A percentile compares a stretch with the other conserved stretches of the same genome.
These are phyloP conservation scores for Xenus cinereus DNA, from an alignment of 2,113 vertebrate species.

Conservation along the genomic window DNA sequence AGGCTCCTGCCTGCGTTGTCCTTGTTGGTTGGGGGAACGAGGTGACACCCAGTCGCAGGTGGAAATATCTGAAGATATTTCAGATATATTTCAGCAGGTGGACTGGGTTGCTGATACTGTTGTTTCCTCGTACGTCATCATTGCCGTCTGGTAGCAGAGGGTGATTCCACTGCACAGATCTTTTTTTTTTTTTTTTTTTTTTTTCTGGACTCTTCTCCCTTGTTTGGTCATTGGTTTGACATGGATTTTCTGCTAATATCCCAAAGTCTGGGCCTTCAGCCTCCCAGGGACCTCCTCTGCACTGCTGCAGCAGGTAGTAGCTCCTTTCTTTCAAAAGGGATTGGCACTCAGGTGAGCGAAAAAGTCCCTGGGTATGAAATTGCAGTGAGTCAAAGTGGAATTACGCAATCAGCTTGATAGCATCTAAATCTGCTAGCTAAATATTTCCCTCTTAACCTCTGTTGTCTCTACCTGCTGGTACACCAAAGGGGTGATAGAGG, in stretches of 20 bases:
- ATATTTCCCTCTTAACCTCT: constrained; percentile 49
- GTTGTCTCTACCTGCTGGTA: constrained; percentile 50
- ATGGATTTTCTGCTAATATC: not conserved
- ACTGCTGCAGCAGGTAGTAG: not conserved
- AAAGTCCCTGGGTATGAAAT: constrained; percentile 17
- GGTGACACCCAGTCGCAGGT: not conserved
- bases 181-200: not conserved
- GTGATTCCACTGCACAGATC: accelerated
- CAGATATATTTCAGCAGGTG: not conserved
- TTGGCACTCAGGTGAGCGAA: not conserved
- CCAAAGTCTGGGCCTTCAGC: not conserved
- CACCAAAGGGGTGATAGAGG: constrained; percentile 33
- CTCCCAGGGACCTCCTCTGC: not conserved
- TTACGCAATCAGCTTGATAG: constrained; percentile 37
- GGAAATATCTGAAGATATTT: not conserved
- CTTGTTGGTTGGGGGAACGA: not conserved
- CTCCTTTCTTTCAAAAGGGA: not conserved
- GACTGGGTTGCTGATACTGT: not conserved
- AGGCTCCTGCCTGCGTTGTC: not conserved
- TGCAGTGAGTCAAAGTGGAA: constrained; percentile 38
- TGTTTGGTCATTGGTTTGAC: not conserved
- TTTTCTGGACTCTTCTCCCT: not conserved
- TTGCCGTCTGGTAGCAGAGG: not conserved
- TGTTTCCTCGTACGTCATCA: not conserved
- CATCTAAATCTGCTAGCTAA: constrained; percentile 57